Percentiles rank a stretch among this genome's conserved stretches.
These are phyloP conservation scores for Penelope pileata DNA, from an alignment of 2,113 vertebrate species.

Conservation along the genomic window DNA sequence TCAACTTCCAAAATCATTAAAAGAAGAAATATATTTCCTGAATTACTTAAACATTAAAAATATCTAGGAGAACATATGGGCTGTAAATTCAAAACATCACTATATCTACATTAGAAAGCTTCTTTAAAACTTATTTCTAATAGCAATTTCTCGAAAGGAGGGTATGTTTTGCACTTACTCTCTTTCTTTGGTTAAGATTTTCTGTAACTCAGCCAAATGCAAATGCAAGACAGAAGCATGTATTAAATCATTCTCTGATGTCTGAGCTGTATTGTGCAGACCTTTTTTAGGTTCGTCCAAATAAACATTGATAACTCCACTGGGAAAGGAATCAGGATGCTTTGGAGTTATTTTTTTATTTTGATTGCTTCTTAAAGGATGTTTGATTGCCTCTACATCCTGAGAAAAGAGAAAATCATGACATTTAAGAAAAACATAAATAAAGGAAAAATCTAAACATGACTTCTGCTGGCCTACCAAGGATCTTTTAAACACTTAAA, in stretches of 20 bases:
- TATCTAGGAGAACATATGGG: neutral
- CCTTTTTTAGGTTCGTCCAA: neutral
- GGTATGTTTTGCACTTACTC: constrained; percentile 66
- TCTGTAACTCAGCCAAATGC: constrained; percentile 64
- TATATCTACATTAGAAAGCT: neutral
- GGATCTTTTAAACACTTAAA: neutral
- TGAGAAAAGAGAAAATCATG: constrained; percentile 22
- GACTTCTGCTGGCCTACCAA: neutral
- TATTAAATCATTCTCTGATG: constrained; percentile 5
- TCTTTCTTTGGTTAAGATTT: constrained; percentile 73
- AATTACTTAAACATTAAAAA: neutral
- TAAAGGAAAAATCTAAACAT: neutral
- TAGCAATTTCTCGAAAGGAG: neutral
- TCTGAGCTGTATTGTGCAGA: neutral
- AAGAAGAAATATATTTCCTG: neutral
- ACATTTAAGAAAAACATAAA: neutral
- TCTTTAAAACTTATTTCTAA: neutral
- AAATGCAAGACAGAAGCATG: constrained; percentile 41
- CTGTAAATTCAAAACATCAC: neutral
- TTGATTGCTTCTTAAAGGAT: constrained; percentile 11
- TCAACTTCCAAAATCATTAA: neutral
- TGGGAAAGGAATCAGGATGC: neutral
- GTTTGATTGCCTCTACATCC: constrained; percentile 19
- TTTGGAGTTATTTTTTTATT: neutral
- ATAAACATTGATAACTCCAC: neutral